Percentiles rank a stretch among this genome's conserved stretches.
Conservation (phyloP, 2,888 invertebrate species). For the Ennomos fuscantarius region DNA sequence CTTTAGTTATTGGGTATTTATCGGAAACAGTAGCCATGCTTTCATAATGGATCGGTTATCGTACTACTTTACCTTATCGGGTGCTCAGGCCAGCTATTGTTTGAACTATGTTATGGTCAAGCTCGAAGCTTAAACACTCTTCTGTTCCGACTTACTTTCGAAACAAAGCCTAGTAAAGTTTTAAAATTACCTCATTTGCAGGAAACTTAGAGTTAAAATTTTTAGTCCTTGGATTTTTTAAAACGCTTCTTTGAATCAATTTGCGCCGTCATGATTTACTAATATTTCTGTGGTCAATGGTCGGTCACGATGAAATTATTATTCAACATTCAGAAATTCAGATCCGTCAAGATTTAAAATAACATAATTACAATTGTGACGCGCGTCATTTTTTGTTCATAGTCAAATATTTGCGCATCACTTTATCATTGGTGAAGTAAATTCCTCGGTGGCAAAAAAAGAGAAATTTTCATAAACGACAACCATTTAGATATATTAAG, state of each 20-base stretch:
- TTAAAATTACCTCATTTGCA: constrained; percentile 24
- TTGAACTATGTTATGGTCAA: constrained; percentile 51
- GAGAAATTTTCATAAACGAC: constrained; percentile 19
- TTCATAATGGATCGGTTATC: constrained; percentile 74
- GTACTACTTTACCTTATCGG: constrained; percentile 67
- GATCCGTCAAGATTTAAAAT: constrained; percentile 19
- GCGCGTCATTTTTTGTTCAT: constrained; percentile 21
- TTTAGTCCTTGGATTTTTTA: constrained; percentile 8
- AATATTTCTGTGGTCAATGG: too few relatives aligned
- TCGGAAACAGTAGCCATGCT: constrained; percentile 58
- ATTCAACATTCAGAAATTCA: constrained; percentile 9
- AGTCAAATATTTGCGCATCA: constrained; percentile 20
- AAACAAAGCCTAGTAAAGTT: constrained; percentile 36
- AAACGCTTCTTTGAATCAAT: too few relatives aligned
- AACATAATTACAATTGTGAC: constrained; percentile 12
- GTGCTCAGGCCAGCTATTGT: constrained; percentile 69
- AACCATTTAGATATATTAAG: constrained; percentile 16
- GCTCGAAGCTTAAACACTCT: constrained; percentile 49
- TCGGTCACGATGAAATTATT: constrained; percentile 13
- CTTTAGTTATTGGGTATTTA: constrained; percentile 51
- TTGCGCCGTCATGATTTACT: too few relatives aligned
- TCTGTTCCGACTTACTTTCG: constrained; percentile 42
- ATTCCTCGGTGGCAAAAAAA: constrained; percentile 17
- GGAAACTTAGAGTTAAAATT: constrained; percentile 21
- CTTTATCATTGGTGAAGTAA: constrained; percentile 21